Evolutionary conservation across 64 coral and sea anemone genomes (phyloP).

Genomic region (Dendrophyllia cribrosa): DNA sequence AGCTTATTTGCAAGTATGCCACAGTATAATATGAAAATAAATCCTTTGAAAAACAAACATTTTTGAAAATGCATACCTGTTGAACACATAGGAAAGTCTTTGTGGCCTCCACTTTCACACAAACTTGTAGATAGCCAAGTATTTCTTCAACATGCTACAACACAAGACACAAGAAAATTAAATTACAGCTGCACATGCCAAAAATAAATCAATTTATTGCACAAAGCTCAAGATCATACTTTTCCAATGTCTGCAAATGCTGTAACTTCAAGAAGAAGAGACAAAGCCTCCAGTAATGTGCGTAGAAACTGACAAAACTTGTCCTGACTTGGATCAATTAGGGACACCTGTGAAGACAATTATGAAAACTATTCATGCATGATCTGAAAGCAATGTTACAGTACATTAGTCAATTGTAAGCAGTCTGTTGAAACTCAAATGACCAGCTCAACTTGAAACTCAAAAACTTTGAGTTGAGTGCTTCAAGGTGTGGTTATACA

Average conservation of each 20-base stretch:
- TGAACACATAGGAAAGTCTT: slow-evolving; percentile 94
- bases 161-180: background rate
- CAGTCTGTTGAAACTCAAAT: too few relatives aligned
- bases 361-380: background rate
- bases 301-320: slow-evolving; percentile 86
- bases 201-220: background rate
- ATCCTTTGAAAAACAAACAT: too few relatives aligned
- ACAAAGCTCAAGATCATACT: slow-evolving; percentile 42
- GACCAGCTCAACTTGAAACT: too few relatives aligned
- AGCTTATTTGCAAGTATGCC: too few relatives aligned
- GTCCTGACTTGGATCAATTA: slow-evolving; percentile 62
- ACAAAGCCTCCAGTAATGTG: slow-evolving; percentile 61
- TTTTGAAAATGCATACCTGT: slow-evolving; percentile 63
- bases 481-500: too few relatives aligned
- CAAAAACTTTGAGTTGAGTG: too few relatives aligned
- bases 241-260: slow-evolving; percentile 92
- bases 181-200: too few relatives aligned
- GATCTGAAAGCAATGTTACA: background rate
- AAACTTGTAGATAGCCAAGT: slow-evolving; percentile 89
- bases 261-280: slow-evolving; percentile 83
- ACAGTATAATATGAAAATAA: too few relatives aligned
- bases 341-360: slow-evolving; percentile 26
- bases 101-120: slow-evolving; percentile 76
- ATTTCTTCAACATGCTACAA: slow-evolving; percentile 98
- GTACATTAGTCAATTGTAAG: background rate